Conservation (phyloP, 2,888 invertebrate species). For the Rhopalosiphum nymphaeae region DNA sequence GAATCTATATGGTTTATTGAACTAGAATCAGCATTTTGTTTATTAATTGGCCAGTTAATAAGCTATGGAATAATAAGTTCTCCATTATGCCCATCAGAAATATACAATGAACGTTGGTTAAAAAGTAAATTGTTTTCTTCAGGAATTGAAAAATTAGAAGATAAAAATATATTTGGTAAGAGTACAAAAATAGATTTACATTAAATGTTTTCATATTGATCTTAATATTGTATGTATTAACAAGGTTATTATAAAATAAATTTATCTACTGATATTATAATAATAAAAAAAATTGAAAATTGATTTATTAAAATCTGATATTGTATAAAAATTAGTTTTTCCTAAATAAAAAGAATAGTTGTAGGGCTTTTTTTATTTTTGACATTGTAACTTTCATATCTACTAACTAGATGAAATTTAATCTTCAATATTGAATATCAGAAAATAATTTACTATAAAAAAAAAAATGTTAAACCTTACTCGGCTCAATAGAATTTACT, state of each 20-base stretch:
- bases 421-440: not conserved
- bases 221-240: not conserved
- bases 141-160: slow-evolving; percentile 63
- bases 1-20: slow-evolving; percentile 75
- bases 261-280: not conserved
- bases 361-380: not conserved
- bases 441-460: not conserved
- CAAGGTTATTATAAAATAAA: not conserved
- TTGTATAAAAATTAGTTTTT: not conserved
- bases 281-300: not conserved
- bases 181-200: not conserved
- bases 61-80: slow-evolving; percentile 74
- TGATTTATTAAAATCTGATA: not conserved
- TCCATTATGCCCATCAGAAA: slow-evolving; percentile 71
- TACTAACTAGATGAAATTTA: not conserved
- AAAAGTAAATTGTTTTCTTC: slow-evolving; percentile 69
- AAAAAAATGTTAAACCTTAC: not conserved
- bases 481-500: not conserved
- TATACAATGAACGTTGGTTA: slow-evolving; percentile 72
- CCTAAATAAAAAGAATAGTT: not conserved
- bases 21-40: slow-evolving; percentile 75
- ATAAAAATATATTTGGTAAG: slow-evolving; percentile 63
- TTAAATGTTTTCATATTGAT: not conserved
- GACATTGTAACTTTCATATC: not conserved
- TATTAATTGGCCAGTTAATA: slow-evolving; percentile 75